These are phyloP conservation scores for Meloidogyne exigua DNA, from an alignment of 1,140 invertebrate genomes.

Conservation along the genomic window DNA sequence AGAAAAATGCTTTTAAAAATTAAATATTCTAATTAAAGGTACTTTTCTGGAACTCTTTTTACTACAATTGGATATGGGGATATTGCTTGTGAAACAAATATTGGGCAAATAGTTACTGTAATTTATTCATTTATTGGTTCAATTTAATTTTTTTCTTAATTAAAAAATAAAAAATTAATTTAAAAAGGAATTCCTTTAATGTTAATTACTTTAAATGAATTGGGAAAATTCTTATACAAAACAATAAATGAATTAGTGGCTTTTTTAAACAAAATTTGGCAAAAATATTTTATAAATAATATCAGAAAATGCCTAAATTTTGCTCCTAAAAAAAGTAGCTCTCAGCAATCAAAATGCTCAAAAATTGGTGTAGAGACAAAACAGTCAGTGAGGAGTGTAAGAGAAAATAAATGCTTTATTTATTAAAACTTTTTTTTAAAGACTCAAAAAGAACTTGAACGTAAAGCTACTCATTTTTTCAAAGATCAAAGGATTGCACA, in stretches of 20 bases:
- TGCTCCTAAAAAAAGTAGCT: neutral
- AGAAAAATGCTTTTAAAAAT: too few species aligned
- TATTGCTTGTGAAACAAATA: conserved; percentile 45
- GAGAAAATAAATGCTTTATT: too few species aligned
- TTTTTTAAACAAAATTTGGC: conserved; percentile 5
- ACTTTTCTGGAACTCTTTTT: conserved; percentile 50
- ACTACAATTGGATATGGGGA: conserved; percentile 56
- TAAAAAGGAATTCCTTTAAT: conserved; percentile 79
- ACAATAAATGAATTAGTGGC: conserved; percentile 65
- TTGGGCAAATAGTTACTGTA: conserved; percentile 91
- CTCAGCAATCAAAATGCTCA: neutral
- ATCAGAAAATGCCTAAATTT: neutral
- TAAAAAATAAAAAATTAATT: neutral
- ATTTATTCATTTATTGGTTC: conserved; percentile 83
- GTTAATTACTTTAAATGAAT: conserved; percentile 87
- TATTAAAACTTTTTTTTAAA: neutral
- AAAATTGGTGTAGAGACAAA: neutral
- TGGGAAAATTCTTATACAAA: conserved; percentile 89
- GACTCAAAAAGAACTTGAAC: conserved; percentile 21
- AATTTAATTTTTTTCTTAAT: neutral
- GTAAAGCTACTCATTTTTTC: conserved; percentile 27
- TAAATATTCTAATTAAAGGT: too few species aligned
- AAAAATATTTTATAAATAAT: neutral
- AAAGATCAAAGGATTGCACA: conserved; percentile 18
- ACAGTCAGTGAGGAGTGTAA: neutral